Evolutionary conservation across 2,113 vertebrate species (phyloP), one percentile per base, ranked within the genome.

Genomic region (Heterocephalus glaber): DNA sequence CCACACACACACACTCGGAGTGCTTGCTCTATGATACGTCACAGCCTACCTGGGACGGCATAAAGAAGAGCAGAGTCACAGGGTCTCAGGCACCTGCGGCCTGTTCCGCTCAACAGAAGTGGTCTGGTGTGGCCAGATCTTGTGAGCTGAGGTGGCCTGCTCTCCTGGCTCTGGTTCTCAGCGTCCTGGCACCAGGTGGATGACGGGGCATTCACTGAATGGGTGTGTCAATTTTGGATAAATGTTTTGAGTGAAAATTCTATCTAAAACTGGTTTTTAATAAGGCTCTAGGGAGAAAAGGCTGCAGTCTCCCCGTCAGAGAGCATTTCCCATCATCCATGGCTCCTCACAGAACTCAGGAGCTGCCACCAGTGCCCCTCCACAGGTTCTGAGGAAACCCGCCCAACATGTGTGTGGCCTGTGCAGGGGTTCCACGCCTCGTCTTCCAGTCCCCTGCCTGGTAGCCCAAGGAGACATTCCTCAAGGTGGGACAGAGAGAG

Each of bases 361-460:
- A 65, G 76, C 70, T 54, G 86, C 33, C 72, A 44, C 94, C 61
- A 22, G 70, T 14, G 28, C 19, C 79, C 58, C 61, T 7, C 2
- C 72, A 94, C 2, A 20, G 92, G 54, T 93, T 97, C 95, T 76
- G 60, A 70, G 41, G 30, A 92, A 86, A 81, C 24, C 54, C 14
- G 0, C 0, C 30, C 41, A 49, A 58, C n/a, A 70, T 65, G 60
- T 12, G 76, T 38, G 92, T 58, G 20, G 38, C 38, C 38, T 72
- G 41, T 5, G 41, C 41, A 70, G 68, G 68, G 20, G 19, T 41
- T 41, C n/a, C 7, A 41, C 68, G 12, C n/a, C 68, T 72, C n/a
- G 3, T 41, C 30, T 10, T 22, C 56, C 88, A 94, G 94, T 72
- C 58, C 82, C 30, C 0, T 33, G 24, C 2, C 44, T 14, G 30